Evolutionary conservation across 1,140 invertebrate species (phyloP).

Genomic region (Zaprionus ghesquierei): DNA sequence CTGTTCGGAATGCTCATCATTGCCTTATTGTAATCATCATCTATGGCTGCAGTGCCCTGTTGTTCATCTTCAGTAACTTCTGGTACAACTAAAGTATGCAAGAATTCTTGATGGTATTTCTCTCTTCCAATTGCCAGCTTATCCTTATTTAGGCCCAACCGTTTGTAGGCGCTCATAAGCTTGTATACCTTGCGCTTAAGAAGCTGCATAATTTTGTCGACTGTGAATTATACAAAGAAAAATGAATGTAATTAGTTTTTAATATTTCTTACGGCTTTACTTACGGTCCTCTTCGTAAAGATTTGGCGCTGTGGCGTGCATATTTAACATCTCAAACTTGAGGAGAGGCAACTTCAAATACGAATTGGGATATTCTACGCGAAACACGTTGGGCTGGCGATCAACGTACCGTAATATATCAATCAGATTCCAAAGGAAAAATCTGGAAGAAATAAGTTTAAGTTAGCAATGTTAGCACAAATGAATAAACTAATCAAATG

Average conservation of each 20-base stretch:
- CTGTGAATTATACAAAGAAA: slow-evolving; percentile 18
- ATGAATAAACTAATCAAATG: background rate
- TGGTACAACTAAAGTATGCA: slow-evolving; percentile 27
- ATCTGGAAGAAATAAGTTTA: slow-evolving; percentile 19
- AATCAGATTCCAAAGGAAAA: slow-evolving; percentile 63
- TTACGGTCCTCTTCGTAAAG: slow-evolving; percentile 68
- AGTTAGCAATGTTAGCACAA: background rate
- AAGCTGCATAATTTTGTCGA: slow-evolving; percentile 55
- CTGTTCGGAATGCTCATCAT: slow-evolving; percentile 68
- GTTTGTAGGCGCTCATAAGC: slow-evolving; percentile 57
- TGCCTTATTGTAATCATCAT: slow-evolving; percentile 63
- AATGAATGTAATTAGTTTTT: background rate
- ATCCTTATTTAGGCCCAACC: background rate
- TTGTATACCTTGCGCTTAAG: slow-evolving; percentile 68
- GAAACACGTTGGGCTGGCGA: slow-evolving; percentile 39
- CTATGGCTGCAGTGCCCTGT: slow-evolving; percentile 3
- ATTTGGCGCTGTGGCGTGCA: slow-evolving; percentile 59
- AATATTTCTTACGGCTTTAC: background rate
- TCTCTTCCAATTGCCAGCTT: slow-evolving; percentile 25
- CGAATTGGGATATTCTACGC: slow-evolving; percentile 52
- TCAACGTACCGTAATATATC: slow-evolving; percentile 67
- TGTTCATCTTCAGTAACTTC: slow-evolving; percentile 30
- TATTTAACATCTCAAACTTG: slow-evolving; percentile 71
- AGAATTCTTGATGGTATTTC: slow-evolving; percentile 58
- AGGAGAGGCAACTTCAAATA: slow-evolving; percentile 72